These are phyloP conservation scores for Hystrix brachyura DNA, from an alignment of 2,113 vertebrate genomes.

Conservation along the genomic window DNA sequence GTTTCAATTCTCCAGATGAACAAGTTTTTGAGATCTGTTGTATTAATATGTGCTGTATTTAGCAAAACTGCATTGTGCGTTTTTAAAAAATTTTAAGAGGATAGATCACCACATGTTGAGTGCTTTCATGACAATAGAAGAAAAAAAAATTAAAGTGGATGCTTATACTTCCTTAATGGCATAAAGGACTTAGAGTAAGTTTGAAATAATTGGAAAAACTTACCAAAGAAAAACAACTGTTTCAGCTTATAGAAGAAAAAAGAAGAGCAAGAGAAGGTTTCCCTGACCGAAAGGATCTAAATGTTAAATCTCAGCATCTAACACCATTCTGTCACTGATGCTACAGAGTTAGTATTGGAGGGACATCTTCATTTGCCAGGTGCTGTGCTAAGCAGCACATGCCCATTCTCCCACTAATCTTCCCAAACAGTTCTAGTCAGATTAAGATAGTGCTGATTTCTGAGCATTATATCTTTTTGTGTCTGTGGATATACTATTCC, in stretches of 20 bases:
- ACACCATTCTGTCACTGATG: neutral
- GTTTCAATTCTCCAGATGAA: neutral
- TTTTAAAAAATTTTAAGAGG: neutral
- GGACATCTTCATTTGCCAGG: neutral
- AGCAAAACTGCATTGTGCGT: neutral
- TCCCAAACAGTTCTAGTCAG: neutral
- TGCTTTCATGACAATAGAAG: neutral
- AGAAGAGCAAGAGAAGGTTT: neutral
- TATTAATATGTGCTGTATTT: neutral
- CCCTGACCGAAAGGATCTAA: neutral
- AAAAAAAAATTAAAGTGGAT: neutral
- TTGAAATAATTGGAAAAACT: conserved; percentile 15
- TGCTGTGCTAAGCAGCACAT: neutral
- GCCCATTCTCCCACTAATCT: neutral
- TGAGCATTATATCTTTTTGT: neutral
- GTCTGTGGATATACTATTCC: neutral
- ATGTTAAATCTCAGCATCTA: neutral
- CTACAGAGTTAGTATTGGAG: neutral
- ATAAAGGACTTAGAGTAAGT: neutral
- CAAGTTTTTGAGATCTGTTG: neutral
- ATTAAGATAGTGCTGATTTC: neutral
- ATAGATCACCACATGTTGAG: neutral
- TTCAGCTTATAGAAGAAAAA: neutral
- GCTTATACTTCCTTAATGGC: neutral
- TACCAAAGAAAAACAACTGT: neutral